These are phyloP conservation scores for Caenorhabditis wallacei DNA, from an alignment of 2,888 invertebrate species.

Conservation along the genomic window DNA sequence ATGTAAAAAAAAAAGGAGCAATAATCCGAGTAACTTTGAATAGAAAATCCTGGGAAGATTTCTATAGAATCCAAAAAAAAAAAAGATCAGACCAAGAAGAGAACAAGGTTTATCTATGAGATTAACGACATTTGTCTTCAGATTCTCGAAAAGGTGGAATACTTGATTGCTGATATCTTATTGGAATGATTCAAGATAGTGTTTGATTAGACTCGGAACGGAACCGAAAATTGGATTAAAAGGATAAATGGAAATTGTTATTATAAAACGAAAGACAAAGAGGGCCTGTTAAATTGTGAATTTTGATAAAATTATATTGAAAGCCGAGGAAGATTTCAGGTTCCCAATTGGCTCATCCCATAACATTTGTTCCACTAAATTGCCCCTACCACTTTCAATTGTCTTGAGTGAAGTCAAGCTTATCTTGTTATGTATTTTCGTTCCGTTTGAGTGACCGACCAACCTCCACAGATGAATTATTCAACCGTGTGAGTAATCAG, in stretches of 20 bases:
- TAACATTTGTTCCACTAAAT: constrained; percentile 12
- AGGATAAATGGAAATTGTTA: too few species aligned
- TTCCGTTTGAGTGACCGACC: constrained; percentile 39
- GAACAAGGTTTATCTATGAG: neutral
- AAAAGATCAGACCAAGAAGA: neutral
- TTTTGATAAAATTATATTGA: too few species aligned
- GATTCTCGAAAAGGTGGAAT: constrained; percentile 14
- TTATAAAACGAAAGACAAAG: too few species aligned
- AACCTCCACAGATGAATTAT: constrained; percentile 46
- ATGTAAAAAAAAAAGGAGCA: too few species aligned
- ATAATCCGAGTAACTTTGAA: too few species aligned
- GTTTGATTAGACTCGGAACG: too few species aligned
- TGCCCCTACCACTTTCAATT: constrained; percentile 3
- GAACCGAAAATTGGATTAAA: too few species aligned
- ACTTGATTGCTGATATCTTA: neutral
- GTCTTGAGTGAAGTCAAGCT: constrained; percentile 44
- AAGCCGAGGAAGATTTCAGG: too few species aligned
- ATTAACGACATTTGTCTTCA: neutral
- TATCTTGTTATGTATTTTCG: constrained; percentile 12
- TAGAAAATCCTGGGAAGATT: too few species aligned
- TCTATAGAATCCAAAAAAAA: neutral
- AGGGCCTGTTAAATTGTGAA: too few species aligned
- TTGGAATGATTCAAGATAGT: neutral
- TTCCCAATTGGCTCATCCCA: too few species aligned
- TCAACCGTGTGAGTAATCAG: constrained; percentile 42